phyloP scores from a whole-genome alignment of 2,888 invertebrate species.

The Drosophila trichaetosa region DNA sequence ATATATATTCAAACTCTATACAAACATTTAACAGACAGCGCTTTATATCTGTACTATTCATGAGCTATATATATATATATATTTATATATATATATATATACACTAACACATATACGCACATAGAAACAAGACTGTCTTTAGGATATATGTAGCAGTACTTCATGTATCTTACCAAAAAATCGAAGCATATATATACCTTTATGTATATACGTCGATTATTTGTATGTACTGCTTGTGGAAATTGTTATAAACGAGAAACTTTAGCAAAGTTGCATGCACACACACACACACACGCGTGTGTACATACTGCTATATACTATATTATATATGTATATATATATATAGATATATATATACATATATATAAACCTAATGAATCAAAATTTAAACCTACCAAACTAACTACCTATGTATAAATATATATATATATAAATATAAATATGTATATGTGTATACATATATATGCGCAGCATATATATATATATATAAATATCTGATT shows the following conservation, averaged over 20 bases:
- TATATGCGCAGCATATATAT: conserved; percentile 1
- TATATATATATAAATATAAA: conserved; percentile 21
- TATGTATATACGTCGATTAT: conserved; percentile 22
- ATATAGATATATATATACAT: conserved; percentile 18
- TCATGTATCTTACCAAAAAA: conserved; percentile 65
- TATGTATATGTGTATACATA: conserved; percentile 17
- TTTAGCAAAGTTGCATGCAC: conserved; percentile 51
- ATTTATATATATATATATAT: not conserved
- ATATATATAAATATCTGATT: conserved; percentile 58
- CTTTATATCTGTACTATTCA: not conserved
- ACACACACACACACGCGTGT: conserved; percentile 19
- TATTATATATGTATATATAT: not conserved
- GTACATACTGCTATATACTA: conserved; percentile 24
- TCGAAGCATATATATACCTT: conserved; percentile 27
- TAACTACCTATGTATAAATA: conserved; percentile 28
- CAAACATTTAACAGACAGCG: conserved; percentile 3
- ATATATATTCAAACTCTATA: not conserved
- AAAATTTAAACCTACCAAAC: conserved; percentile 54
- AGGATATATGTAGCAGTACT: conserved; percentile 74
- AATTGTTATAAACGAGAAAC: conserved; percentile 66
- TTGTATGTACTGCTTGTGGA: conserved; percentile 66
- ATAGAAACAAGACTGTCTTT: conserved; percentile 79
- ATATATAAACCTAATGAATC: conserved; percentile 47
- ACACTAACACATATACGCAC: conserved; percentile 58
- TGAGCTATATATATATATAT: not conserved